phyloP scores from a whole-genome alignment of 2,888 invertebrate species.

The Sacculina carcini region DNA sequence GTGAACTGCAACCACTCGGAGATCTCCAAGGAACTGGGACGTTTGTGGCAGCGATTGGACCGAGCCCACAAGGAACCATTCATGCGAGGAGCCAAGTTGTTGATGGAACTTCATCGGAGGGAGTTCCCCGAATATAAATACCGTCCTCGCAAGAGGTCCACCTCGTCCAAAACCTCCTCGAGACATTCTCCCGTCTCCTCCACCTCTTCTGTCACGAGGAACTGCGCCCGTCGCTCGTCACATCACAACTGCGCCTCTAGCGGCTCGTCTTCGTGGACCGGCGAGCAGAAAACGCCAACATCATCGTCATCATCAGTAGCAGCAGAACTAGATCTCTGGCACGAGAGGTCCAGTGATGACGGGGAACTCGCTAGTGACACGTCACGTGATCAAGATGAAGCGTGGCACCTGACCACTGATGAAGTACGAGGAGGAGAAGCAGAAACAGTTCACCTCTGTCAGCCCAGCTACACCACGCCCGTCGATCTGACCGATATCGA shows the following conservation, averaged over 20 bases:
- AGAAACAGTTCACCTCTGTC: too few relatives aligned
- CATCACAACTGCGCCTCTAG: too few relatives aligned
- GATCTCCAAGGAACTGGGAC: conserved; percentile 8
- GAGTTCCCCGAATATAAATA: conserved; percentile 10
- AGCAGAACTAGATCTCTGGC: too few relatives aligned
- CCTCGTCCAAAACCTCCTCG: not conserved
- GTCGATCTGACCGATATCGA: not conserved
- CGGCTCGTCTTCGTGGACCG: not conserved
- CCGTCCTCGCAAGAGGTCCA: conserved; percentile 8
- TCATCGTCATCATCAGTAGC: too few relatives aligned
- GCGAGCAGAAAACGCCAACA: not conserved
- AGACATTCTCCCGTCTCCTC: not conserved
- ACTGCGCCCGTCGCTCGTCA: too few relatives aligned
- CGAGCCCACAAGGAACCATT: conserved; percentile 7
- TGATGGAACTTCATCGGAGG: conserved; percentile 4
- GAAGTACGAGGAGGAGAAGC: too few relatives aligned
- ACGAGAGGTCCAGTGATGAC: too few relatives aligned
- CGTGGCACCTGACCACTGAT: too few relatives aligned
- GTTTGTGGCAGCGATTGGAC: conserved; percentile 6
- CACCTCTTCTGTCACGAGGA: too few relatives aligned
- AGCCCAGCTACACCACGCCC: too few relatives aligned
- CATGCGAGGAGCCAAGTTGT: conserved; percentile 6
- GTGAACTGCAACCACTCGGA: conserved; percentile 4
- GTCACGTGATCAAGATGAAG: too few relatives aligned
- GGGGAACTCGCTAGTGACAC: too few relatives aligned